Evolutionary conservation across 2,113 vertebrate species (phyloP).

Genomic region (Aramus guarauna): DNA sequence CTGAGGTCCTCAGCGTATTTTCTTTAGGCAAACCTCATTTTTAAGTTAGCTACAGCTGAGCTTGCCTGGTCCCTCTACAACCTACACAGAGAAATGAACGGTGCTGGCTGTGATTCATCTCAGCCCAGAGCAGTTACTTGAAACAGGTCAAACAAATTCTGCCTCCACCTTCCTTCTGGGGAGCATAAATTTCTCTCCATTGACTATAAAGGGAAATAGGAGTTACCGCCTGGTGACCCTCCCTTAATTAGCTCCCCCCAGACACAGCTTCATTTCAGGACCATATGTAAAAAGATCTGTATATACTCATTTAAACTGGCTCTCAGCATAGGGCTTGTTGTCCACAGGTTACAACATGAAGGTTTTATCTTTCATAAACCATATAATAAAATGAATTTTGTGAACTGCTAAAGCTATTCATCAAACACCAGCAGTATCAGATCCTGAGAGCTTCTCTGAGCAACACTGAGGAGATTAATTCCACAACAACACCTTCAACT

Average conservation of each 20-base stretch:
- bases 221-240: neutral
- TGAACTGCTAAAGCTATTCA: neutral
- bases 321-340: neutral
- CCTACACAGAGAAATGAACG: neutral
- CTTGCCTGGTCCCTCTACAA: neutral
- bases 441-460: neutral
- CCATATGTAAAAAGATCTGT: neutral
- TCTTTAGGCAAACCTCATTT: neutral
- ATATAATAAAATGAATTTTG: neutral
- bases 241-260: neutral
- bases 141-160: neutral
- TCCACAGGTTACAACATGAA: neutral
- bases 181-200: neutral
- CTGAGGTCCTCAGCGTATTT: neutral
- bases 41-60: neutral
- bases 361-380: neutral
- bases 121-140: neutral
- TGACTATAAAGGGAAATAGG: neutral
- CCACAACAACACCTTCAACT: neutral
- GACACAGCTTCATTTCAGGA: neutral
- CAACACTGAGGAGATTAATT: neutral
- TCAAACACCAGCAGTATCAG: neutral
- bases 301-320: neutral
- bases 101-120: neutral
- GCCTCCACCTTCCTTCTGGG: neutral